Base-by-base conservation (phyloP, 2,113 vertebrate genomes). In the Vicugna pacos region DNA sequence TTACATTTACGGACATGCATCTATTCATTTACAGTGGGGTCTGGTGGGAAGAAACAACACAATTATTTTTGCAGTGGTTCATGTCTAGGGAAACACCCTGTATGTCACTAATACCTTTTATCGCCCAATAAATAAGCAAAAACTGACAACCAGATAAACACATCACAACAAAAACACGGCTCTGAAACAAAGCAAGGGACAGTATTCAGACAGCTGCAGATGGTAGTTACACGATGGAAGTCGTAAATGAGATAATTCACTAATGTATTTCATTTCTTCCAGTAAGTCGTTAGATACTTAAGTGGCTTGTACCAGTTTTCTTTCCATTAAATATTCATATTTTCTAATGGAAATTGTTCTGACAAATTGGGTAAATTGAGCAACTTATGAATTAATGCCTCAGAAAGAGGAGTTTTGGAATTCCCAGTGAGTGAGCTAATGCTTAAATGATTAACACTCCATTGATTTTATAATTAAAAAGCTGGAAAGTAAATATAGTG, bases 281-380 rank as follows among this genome's bases (percentile, higher is more conserved):
- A 98, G 98, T 98, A 98, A 98, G 98, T 98, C 98, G 91, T 98
- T 98, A 98, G 95, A 96, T 28, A 56, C 96, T 98, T 98, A 98
- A 98, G 97, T 98, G 96, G 97, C 94, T 98, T 95, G 54, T 98
- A 96, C 95, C 97, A 98, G 94, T 98, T 98, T 98, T 98, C 92
- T 86, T 97, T 97, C 96, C 98, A 98, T 99, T 98, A 99, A 99
- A 98, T 98, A 98, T 99, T 99, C 96, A 98, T 99, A 97, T 98
- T 98, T 98, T 96, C 98, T 99, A 99, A 98, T 98, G 98, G 98
- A 98, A 98, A 98, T 97, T 98, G 95, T 98, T 97, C 97, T 98
- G 97, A 98, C 97, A 98, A 98, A 98, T 98, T 98, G 98, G 97
- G 93, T 98, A 98, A 98, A 98, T 97, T 88, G 97, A 98, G 96